phyloP scores from a whole-genome alignment of 1,140 invertebrate genomes.

The Riptortus pedestris region DNA sequence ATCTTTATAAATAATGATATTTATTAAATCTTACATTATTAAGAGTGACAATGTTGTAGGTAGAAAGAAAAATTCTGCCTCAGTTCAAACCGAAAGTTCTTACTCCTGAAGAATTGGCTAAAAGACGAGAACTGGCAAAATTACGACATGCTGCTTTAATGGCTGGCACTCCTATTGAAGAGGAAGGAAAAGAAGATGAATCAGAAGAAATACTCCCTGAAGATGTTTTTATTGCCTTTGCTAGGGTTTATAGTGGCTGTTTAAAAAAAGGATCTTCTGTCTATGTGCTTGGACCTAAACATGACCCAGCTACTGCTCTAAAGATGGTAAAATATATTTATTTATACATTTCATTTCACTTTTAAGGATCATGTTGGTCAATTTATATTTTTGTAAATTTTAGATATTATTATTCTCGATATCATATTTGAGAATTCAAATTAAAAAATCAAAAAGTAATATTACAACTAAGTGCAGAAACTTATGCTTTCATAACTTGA shows the following conservation, averaged over 20 bases:
- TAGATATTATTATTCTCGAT: not conserved
- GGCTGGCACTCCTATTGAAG: slow-evolving; percentile 27
- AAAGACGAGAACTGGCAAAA: slow-evolving; percentile 56
- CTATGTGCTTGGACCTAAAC: slow-evolving; percentile 83
- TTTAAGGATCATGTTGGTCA: no score
- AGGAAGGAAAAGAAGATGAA: slow-evolving; percentile 33
- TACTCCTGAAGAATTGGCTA: slow-evolving; percentile 62
- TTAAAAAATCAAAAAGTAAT: no score
- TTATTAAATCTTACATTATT: no score
- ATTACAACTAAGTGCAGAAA: no score
- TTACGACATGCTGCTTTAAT: slow-evolving; percentile 29
- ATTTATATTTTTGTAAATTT: not conserved
- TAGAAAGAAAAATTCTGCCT: slow-evolving; percentile 54
- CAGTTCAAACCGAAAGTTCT: slow-evolving; percentile 61
- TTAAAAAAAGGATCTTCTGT: slow-evolving; percentile 57
- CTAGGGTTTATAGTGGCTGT: slow-evolving; percentile 83
- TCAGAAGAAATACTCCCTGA: slow-evolving; percentile 36
- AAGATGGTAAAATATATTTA: slow-evolving; percentile 40
- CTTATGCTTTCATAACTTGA: no score
- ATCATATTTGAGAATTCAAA: no score
- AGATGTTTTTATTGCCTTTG: slow-evolving; percentile 81
- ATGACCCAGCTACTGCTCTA: slow-evolving; percentile 57
- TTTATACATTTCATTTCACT: no score
- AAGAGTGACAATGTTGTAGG: no score
- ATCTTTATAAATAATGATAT: no score